Base-by-base conservation (phyloP, 2,797 vertebrate genomes). In the Euthynnus affinis region DNA sequence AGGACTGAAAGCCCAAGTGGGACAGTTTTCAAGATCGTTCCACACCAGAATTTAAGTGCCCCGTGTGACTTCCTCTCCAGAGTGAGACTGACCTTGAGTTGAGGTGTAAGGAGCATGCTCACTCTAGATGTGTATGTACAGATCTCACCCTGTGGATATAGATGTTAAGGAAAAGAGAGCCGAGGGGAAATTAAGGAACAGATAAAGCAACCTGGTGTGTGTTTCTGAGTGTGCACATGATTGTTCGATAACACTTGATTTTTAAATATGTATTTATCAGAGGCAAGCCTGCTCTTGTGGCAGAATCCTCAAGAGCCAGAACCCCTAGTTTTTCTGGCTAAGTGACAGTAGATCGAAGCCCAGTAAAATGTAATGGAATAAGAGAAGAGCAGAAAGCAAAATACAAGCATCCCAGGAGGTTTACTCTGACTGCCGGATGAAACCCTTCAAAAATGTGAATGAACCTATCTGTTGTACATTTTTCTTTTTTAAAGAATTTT, bases 61-160 rank as follows among this genome's bases (percentile, higher is more conserved):
- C 62, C 72, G 29, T 37, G 53, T 88, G 80, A 78, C 67, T 85
- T 78, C 73, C 64, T 83, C 76, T 76, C 62, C 42, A 8, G 58
- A 78, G 62, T 23, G 4, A 55, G 79, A 34, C 22, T 83, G 82
- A 91, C 89, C 89, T 92, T 90, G 77, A 80, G 64, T 25, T 58
- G 48, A 82, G 70, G 60, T 55, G 53, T 32, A 68, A 62, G 56
- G 44, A 74, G 55, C 12, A 20, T n/a, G 23, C 57, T 48, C 1
- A 4, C 23, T 59, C 56, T 46, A 42, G 34, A 55, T 49, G 65
- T 64, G 63, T 34, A 37, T 57, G 65, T 59, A 25, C 9, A n/a
- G 22, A 55, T 37, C 29, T 32, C 29, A 32, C 29, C 5, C 29
- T 32, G 5, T 32, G 5, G 6, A 32, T 32, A 32, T 6, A 32